Evolutionary conservation across 2,113 vertebrate species (phyloP).

Genomic region (Aphyosemion australe): DNA sequence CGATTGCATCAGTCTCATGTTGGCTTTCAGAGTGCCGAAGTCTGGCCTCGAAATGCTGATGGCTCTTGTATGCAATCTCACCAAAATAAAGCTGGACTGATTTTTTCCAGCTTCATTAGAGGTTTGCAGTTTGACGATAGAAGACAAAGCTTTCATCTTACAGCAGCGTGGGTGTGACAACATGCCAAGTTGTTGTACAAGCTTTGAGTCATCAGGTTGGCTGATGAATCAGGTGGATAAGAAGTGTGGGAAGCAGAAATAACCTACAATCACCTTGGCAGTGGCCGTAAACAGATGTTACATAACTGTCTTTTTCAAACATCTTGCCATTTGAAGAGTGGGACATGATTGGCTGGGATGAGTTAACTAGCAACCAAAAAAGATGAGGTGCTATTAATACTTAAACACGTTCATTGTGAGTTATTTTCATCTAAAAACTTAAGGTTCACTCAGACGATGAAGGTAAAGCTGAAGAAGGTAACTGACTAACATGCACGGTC

Average conservation of each 20-base stretch:
- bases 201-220: slow-evolving; percentile 53
- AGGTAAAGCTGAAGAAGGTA: no score
- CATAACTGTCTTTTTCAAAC: slow-evolving; percentile 14
- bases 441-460: no score
- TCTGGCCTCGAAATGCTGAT: slow-evolving; percentile 24
- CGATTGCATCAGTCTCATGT: slow-evolving; percentile 49
- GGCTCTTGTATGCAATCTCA: slow-evolving; percentile 14
- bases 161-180: slow-evolving; percentile 44
- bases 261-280: slow-evolving; percentile 40
- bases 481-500: no score
- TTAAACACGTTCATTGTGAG: not conserved
- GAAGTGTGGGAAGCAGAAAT: slow-evolving; percentile 39
- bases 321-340: not conserved
- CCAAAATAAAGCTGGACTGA: slow-evolving; percentile 5
- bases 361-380: slow-evolving; percentile 6
- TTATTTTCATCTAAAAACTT: not conserved
- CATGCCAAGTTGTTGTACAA: slow-evolving; percentile 41
- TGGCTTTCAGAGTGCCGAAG: slow-evolving; percentile 20
- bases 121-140: slow-evolving; percentile 7
- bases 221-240: slow-evolving; percentile 53
- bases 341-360: slow-evolving; percentile 24
- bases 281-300: slow-evolving; percentile 33
- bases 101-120: not conserved
- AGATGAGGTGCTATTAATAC: not conserved
- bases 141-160: slow-evolving; percentile 56